Conservation (phyloP, 2,113 vertebrate genomes). For the Rhombomys opimus region DNA sequence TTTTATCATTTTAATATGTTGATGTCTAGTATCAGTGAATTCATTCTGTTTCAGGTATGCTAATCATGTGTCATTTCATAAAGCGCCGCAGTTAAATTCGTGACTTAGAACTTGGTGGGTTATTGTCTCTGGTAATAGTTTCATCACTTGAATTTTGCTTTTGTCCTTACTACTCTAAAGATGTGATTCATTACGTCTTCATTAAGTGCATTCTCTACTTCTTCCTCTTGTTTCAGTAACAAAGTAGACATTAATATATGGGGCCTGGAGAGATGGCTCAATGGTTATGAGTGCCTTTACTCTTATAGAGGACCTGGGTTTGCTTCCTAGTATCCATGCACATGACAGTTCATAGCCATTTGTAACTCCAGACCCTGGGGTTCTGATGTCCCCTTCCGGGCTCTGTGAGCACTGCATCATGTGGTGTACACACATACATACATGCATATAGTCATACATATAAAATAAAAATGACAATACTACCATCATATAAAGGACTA, state of each 20-base stretch:
- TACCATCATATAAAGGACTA: neutral
- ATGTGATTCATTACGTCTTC: constrained; percentile 15
- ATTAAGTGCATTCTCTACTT: neutral
- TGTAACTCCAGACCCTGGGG: neutral
- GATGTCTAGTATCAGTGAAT: constrained; percentile 67
- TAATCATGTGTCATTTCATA: constrained; percentile 56
- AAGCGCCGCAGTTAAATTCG: constrained; percentile 60
- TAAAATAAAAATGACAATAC: neutral
- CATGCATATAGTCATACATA: neutral
- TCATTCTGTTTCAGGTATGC: constrained; percentile 57
- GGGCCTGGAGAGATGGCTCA: too few species aligned
- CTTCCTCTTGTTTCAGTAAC: neutral
- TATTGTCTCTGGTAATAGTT: constrained; percentile 19
- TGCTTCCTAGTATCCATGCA: neutral
- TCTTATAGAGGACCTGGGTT: neutral
- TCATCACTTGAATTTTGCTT: neutral
- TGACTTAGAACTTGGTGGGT: neutral
- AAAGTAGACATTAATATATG: neutral
- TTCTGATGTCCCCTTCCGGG: neutral
- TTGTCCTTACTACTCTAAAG: constrained; percentile 8
- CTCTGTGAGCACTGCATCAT: neutral
- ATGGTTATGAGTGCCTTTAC: neutral
- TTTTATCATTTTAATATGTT: constrained; percentile 53
- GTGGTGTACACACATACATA: neutral
- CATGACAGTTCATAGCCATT: too few species aligned